Conservation (phyloP, 2,113 vertebrate species). For the Leptobrachium ailaonicum region DNA sequence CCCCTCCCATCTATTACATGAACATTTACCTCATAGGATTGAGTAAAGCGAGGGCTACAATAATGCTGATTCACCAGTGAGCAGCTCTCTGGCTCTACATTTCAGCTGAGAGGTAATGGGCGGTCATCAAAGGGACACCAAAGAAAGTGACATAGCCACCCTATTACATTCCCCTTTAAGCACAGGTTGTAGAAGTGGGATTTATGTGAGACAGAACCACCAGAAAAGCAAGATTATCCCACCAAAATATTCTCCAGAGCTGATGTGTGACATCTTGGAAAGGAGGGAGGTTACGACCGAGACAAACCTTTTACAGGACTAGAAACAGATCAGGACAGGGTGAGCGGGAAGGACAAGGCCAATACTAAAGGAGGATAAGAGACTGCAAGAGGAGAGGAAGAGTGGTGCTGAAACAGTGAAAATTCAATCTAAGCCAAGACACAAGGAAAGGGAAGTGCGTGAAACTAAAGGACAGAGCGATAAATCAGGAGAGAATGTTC, state of each 20-base stretch:
- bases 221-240: background rate
- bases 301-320: slow-evolving; percentile 11
- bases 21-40: slow-evolving; percentile 10
- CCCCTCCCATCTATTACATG: slow-evolving; percentile 20
- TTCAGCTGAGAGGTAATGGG: slow-evolving; percentile 55
- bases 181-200: slow-evolving; percentile 31
- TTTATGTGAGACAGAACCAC: slow-evolving; percentile 35
- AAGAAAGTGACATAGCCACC: background rate
- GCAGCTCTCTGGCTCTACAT: slow-evolving; percentile 59
- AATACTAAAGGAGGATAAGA: background rate
- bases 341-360: background rate
- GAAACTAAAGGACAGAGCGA: background rate
- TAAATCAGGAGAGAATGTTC: too few relatives aligned
- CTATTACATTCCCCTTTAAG: slow-evolving; percentile 31
- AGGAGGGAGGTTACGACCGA: slow-evolving; percentile 9
- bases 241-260: slow-evolving; percentile 5
- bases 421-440: slow-evolving; percentile 36
- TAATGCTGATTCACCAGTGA: slow-evolving; percentile 60
- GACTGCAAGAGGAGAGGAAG: background rate
- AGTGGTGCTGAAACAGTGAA: slow-evolving; percentile 18
- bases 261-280: background rate
- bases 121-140: slow-evolving; percentile 47
- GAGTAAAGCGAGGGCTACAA: slow-evolving; percentile 32
- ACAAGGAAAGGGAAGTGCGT: slow-evolving; percentile 51
- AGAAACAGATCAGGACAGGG: background rate